Base-by-base conservation (phyloP, 2,113 vertebrate species). In the Trematocara unimaculatum region DNA sequence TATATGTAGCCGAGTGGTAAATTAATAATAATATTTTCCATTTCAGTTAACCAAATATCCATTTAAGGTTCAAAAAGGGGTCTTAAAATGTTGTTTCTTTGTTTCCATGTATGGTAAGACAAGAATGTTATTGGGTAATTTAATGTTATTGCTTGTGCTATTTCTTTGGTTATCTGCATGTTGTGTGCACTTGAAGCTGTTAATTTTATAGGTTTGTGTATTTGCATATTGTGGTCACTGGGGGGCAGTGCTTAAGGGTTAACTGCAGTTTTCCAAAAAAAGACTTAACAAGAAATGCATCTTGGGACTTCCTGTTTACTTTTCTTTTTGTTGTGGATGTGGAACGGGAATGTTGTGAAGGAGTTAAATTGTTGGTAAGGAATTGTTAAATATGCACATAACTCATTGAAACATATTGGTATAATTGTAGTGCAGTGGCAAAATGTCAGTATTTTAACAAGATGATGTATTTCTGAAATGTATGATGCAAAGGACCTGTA, bases 241-340 rank as follows among this genome's bases (percentile, higher is more conserved):
- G n/a, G n/a, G n/a, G n/a, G 13, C 7, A 29, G 55, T 56, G 13
- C 23, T 56, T 56, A 29, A 56, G 54, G 23, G 23, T 56, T 56
- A 56, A 56, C 0, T 29, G 54, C 12, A 56, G 23, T 56, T 1
- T 2, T 3, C 26, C 3, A 0, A 2, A 14, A 56, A 14, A 29
- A n/a, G n/a, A 26, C 0, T 26, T 56, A 26, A 8, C 23, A 56
- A 56, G 12, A 56, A 56, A 56, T 56, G 54, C 6, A 1, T 56
- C 12, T 56, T 26, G 23, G 12, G 54, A 56, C 54, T 8, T 56
- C 23, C 23, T 56, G 12, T 56, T 26, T 56, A 56, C 23, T 56
- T 56, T 5, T 26, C 14, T 26, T 3, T 56, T 20, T 56, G 20
- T 3, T 56, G 54, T 56, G 20, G 54, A 56, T 56, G 54, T 26